Base-by-base conservation (phyloP, 2,888 invertebrate genomes). In the Anorthoa munda region DNA sequence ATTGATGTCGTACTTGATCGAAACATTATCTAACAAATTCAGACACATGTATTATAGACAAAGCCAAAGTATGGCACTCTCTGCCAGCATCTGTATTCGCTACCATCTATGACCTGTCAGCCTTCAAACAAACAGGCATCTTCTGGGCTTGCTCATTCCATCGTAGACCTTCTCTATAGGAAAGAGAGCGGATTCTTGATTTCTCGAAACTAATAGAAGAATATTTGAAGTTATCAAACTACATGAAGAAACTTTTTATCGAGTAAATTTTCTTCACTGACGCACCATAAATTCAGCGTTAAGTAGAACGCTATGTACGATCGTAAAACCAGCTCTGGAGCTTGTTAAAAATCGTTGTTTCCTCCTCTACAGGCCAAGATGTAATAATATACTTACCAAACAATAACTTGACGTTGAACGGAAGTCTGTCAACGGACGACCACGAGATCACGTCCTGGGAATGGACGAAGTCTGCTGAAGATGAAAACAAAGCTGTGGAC, bases 391-490 rank as follows among this genome's bases (percentile, higher is more conserved):
- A 98, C 94, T 96, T 99, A 72, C 99, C 99, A 0, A 98, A 98
- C 91, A 99, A 98, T 90, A 97, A 97, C 87, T 97, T 99, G 15
- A 98, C 98, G 0, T 95, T 99, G 39, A 99, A 98, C 92, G 99
- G 99, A 7, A 99, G 98, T 87, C 96, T 98, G 75, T 99, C 99
- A 79, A 98, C 98, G 0, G 99, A 99, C 90, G 99, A 99, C 94
- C 98, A 99, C 88, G 98, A 98, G 85, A 99, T 99, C 86, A 97
- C 97, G 0, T 98, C 98, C 39, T 99, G 99, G 98, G 99, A 99
- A 93, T 99, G 99, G 99, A 99, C 98, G 0, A 99, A 99, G 92
- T 98, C 98, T 66, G 97, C 98, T 0, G 98, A 98, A 64, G 98
- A 98, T 90, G 98, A 98, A 82, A 98, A 98, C 84, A 98, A 99